Evolutionary conservation across 2,888 invertebrate species (phyloP).

Genomic region (Agrilus biguttatus): DNA sequence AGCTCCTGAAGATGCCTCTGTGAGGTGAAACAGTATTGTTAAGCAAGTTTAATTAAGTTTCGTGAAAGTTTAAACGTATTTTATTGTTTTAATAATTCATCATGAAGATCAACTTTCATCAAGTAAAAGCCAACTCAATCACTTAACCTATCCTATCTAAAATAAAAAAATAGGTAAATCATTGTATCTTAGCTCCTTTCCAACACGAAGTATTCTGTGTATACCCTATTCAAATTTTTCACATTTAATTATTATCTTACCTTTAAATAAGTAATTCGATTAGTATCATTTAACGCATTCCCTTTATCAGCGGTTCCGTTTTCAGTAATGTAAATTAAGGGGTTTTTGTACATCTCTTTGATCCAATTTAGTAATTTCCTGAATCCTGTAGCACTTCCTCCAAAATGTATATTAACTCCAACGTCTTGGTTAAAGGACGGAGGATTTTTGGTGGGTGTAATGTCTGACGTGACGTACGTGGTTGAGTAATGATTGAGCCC

Average conservation of each 20-base stretch:
- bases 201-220: too few relatives aligned
- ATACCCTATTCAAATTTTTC: too few relatives aligned
- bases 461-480: slow-evolving; percentile 7
- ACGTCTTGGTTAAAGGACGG: slow-evolving; percentile 30
- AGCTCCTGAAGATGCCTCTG: too few relatives aligned
- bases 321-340: slow-evolving; percentile 36
- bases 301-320: slow-evolving; percentile 37
- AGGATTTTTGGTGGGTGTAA: not conserved
- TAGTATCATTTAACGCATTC: slow-evolving; percentile 28
- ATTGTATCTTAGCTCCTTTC: too few relatives aligned
- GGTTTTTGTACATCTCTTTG: slow-evolving; percentile 24
- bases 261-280: slow-evolving; percentile 24
- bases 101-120: too few relatives aligned
- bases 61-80: too few relatives aligned
- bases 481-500: slow-evolving; percentile 35
- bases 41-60: too few relatives aligned
- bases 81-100: too few relatives aligned
- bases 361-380: slow-evolving; percentile 31
- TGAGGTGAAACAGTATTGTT: too few relatives aligned
- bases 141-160: too few relatives aligned
- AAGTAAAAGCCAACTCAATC: too few relatives aligned
- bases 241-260: not conserved
- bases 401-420: slow-evolving; percentile 26
- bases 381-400: slow-evolving; percentile 35
- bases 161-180: too few relatives aligned